Percentiles rank a stretch among this genome's conserved stretches.
phyloP scores from a whole-genome alignment of 2,797 vertebrate species.

The Halcyon smyrnensis region DNA sequence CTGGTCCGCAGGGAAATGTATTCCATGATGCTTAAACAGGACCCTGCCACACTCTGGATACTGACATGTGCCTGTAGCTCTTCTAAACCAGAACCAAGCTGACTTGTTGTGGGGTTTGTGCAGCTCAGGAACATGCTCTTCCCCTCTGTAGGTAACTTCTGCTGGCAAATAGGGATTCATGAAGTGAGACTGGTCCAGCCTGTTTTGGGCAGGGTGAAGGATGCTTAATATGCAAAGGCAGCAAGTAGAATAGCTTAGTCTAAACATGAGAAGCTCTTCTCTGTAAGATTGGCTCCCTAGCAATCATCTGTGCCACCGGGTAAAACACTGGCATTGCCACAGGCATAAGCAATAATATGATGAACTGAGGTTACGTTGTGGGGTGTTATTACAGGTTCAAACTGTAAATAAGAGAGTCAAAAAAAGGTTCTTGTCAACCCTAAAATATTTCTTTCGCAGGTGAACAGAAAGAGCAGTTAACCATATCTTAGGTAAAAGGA shows the following conservation, averaged over 20 bases:
- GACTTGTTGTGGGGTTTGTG: neutral
- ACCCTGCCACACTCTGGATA: neutral
- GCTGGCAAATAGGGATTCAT: neutral
- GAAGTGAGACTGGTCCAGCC: neutral
- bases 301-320: constrained; percentile 59
- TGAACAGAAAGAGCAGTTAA: neutral
- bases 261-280: neutral
- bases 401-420: constrained; percentile 15
- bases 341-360: constrained; percentile 70
- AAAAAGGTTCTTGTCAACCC: neutral
- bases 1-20: neutral
- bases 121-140: neutral
- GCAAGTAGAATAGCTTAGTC: neutral
- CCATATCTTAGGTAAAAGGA: neutral
- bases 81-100: neutral
- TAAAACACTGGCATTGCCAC: constrained; percentile 36
- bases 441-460: neutral
- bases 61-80: neutral
- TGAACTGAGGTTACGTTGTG: constrained; percentile 53
- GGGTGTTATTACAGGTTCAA: constrained; percentile 30
- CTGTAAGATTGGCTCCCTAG: constrained; percentile 50
- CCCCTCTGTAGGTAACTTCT: neutral
- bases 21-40: neutral
- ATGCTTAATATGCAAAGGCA: neutral
- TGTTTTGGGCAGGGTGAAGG: neutral